phyloP scores from a whole-genome alignment of 2,888 invertebrate species.

The Andrena chrysosceles region DNA sequence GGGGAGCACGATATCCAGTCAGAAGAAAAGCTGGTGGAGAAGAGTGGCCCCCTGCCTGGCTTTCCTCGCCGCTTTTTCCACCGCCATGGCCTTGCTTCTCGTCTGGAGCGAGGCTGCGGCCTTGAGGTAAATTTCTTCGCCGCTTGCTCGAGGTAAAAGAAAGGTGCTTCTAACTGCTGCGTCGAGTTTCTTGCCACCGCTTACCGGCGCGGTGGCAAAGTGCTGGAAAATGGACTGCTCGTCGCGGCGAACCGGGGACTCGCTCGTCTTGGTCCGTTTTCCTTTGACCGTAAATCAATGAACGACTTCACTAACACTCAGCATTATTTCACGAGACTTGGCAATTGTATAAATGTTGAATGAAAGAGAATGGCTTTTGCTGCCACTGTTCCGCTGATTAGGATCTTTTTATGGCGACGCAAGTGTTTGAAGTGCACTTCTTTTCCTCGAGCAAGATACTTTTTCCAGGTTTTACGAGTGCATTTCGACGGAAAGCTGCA shows the following conservation, averaged over 20 bases:
- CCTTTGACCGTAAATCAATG: no score
- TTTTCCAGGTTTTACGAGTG: not conserved
- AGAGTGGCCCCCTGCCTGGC: slow-evolving; percentile 89
- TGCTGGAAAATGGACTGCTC: not conserved
- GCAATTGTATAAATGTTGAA: no score
- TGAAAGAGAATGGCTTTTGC: not conserved
- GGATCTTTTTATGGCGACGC: not conserved
- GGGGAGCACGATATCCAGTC: slow-evolving; percentile 57
- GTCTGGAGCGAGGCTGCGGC: slow-evolving; percentile 91
- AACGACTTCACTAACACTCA: no score
- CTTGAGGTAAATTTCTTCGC: slow-evolving; percentile 86
- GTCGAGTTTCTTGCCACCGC: not conserved
- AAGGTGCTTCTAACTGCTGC: not conserved
- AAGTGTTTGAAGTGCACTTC: not conserved
- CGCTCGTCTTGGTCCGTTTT: not conserved
- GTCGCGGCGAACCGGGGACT: not conserved
- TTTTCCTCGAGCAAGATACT: not conserved
- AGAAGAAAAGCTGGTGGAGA: slow-evolving; percentile 82
- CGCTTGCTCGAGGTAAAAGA: not conserved
- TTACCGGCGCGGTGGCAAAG: not conserved
- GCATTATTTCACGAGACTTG: no score
- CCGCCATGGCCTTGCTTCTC: slow-evolving; percentile 91
- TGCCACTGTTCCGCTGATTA: slow-evolving; percentile 7
- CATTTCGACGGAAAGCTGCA: not conserved
- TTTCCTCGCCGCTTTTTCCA: slow-evolving; percentile 92